These are phyloP conservation scores for Apoderus coryli DNA, from an alignment of 2,888 invertebrate species.

Conservation along the genomic window DNA sequence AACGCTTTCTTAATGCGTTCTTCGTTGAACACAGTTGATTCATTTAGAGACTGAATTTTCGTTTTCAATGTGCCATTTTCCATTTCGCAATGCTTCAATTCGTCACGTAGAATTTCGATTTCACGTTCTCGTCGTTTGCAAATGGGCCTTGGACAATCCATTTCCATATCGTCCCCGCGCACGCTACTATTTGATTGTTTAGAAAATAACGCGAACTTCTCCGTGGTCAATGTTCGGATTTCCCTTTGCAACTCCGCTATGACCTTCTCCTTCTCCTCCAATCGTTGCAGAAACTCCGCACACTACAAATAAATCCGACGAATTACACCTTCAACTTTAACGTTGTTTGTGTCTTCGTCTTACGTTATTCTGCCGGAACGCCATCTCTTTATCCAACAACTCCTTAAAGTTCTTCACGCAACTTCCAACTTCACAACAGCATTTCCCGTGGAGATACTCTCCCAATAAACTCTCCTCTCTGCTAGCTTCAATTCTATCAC, in stretches of 20 bases:
- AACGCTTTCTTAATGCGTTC: constrained; percentile 36
- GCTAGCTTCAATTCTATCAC: no score
- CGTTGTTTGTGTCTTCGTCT: constrained; percentile 34
- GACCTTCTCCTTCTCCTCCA: constrained; percentile 31
- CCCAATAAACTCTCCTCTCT: no score
- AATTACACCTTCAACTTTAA: constrained; percentile 29
- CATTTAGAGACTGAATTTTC: constrained; percentile 32
- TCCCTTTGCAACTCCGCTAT: constrained; percentile 32
- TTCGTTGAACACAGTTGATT: constrained; percentile 23
- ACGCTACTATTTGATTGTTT: constrained; percentile 21
- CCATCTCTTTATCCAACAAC: constrained; percentile 23
- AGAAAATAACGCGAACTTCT: constrained; percentile 32
- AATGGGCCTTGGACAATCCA: constrained; percentile 27
- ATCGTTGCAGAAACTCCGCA: constrained; percentile 22
- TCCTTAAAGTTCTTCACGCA: constrained; percentile 23
- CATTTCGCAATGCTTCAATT: constrained; percentile 41
- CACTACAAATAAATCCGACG: constrained; percentile 8
- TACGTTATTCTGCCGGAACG: constrained; percentile 33
- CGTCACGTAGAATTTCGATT: constrained; percentile 38
- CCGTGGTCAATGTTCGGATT: constrained; percentile 30
- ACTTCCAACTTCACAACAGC: constrained; percentile 21
- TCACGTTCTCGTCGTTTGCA: constrained; percentile 37
- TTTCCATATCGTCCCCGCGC: constrained; percentile 20
- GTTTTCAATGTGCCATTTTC: constrained; percentile 44
- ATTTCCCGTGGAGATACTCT: constrained; percentile 13